Conservation (phyloP, 1,140 invertebrate species). For the Ylistrum balloti region DNA sequence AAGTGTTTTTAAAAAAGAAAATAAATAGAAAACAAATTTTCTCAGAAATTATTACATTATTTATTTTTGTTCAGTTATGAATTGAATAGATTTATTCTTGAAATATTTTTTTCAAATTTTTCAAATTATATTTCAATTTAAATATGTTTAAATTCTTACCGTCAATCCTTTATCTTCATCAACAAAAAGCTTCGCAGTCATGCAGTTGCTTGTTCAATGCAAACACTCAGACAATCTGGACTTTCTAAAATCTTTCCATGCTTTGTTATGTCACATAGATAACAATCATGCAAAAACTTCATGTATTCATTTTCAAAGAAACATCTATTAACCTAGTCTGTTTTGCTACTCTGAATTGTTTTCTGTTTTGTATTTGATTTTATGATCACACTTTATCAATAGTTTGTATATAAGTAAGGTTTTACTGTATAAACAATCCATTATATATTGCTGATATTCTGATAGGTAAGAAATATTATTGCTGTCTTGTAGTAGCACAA, state of each 20-base stretch:
- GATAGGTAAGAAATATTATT: no score
- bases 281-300: background rate
- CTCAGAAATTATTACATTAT: background rate
- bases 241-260: slow-evolving; percentile 19
- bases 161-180: background rate
- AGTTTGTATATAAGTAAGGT: no score
- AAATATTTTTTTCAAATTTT: background rate
- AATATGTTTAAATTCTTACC: background rate
- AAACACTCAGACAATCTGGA: slow-evolving; percentile 26
- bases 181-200: slow-evolving; percentile 2
- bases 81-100: background rate
- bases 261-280: background rate
- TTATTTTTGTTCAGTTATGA: no score
- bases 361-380: background rate
- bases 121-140: background rate
- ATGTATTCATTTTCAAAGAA: background rate
- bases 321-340: background rate
- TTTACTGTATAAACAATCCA: no score
- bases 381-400: background rate
- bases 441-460: no score
- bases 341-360: background rate
- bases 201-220: slow-evolving; percentile 24
- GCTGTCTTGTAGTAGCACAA: no score
- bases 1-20: background rate
- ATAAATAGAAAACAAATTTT: background rate